These are phyloP conservation scores for Atta texana DNA, from an alignment of 1,140 invertebrate genomes.

Conservation along the genomic window DNA sequence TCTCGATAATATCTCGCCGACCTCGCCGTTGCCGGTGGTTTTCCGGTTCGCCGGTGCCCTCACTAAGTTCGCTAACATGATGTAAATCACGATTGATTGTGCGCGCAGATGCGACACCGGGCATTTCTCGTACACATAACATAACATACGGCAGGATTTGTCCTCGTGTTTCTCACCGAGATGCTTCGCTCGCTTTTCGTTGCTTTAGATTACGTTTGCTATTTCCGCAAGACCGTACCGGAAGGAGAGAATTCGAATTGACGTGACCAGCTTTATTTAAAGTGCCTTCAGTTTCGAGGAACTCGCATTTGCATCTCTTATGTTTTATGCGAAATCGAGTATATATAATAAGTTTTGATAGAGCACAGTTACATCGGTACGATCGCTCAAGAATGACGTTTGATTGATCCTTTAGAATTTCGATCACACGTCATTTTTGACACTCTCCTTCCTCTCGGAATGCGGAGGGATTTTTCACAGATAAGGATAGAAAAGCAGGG, in stretches of 20 bases:
- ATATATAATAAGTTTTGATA: neutral
- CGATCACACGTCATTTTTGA: no score
- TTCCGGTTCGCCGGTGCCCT: neutral
- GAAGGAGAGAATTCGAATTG: neutral
- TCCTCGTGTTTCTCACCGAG: neutral
- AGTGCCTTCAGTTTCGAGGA: neutral
- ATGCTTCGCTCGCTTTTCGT: neutral
- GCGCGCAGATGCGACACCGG: neutral
- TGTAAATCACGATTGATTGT: neutral
- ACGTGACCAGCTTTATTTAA: neutral
- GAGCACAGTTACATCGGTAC: neutral
- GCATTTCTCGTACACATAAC: neutral
- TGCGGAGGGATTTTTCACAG: neutral
- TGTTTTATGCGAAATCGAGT: neutral
- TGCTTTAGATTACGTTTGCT: neutral
- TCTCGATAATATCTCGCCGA: neutral
- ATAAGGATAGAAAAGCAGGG: neutral
- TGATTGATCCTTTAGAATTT: neutral
- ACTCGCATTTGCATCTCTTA: neutral
- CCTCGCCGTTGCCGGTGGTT: neutral
- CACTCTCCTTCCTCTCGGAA: neutral
- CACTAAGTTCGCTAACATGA: neutral
- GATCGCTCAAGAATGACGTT: constrained; percentile 3
- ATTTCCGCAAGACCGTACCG: neutral
- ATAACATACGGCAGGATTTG: neutral